These are phyloP conservation scores for Gallinago solitaria DNA, from an alignment of 2,797 vertebrate genomes.

Conservation along the genomic window DNA sequence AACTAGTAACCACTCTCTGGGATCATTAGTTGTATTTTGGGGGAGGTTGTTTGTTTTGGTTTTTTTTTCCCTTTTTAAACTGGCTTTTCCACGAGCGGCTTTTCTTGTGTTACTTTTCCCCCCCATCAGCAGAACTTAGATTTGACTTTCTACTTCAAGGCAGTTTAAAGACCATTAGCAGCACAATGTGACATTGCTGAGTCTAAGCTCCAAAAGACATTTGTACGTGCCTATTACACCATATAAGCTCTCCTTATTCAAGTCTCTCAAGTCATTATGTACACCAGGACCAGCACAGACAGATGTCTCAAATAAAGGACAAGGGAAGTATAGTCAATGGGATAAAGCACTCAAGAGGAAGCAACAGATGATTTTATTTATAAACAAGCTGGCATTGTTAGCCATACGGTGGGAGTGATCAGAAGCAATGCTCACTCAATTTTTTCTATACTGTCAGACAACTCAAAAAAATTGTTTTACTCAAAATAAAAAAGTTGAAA, in stretches of 20 bases:
- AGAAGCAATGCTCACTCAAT: neutral
- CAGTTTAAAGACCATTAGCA: slow-evolving; percentile 18
- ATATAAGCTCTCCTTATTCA: neutral
- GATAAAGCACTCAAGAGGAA: slow-evolving; percentile 12
- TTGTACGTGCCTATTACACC: neutral
- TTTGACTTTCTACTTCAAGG: slow-evolving; percentile 1
- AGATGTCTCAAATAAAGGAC: slow-evolving; percentile 31
- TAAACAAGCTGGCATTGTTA: slow-evolving; percentile 2
- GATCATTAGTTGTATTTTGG: neutral
- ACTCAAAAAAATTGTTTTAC: neutral
- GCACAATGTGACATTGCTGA: slow-evolving; percentile 1
- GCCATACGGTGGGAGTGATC: neutral
- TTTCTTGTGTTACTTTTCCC: neutral
- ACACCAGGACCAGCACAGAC: neutral
- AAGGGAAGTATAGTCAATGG: neutral
- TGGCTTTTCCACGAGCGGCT: neutral
- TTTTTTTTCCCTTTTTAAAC: neutral
- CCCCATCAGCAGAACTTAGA: neutral
- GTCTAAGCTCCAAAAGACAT: neutral
- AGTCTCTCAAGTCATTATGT: slow-evolving; percentile 15
- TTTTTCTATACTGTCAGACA: neutral
- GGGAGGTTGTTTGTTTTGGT: neutral
- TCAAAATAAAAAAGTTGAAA: neutral
- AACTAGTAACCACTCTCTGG: neutral
- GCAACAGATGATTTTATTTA: slow-evolving; percentile 34